Evolutionary conservation across 2,888 invertebrate genomes (phyloP), one percentile per base, ranked within the genome.

Genomic region (Myopa testacea): DNA sequence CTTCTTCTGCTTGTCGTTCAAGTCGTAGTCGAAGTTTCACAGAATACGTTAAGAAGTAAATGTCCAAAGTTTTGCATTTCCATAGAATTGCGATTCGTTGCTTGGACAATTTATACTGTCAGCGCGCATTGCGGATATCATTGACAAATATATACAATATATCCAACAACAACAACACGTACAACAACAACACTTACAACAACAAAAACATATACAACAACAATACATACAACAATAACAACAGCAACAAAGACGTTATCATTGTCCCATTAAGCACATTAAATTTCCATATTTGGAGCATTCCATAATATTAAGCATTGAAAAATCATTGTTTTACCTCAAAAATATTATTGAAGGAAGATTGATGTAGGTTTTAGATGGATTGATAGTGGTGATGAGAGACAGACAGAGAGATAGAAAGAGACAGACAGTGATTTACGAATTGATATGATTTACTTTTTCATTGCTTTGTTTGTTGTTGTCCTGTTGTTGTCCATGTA

Each of bases 41-140:
- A 3, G 38, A 65, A 65, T 4, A 65, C 37, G 38, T 63, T 63
- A 34, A 63, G 62, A 63, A 19, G 50, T 50, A 10, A 14, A 50
- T 26, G n/a, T 63, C 40, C 6, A 67, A 75, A 75, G 65, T 65
- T 75, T 60, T 68, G 69, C 75, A 75, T 75, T 75, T 75, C 58
- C 26, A 34, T 45, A 16, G 26, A 68, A 60, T 55, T 75, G 67
- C 65, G 65, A 52, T 75, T 65, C 50, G 63, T 73, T 73, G 40
- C 34, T 52, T 67, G 52, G 74, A 67, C 65, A 67, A 55, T 75
- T 75, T 63, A 37, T 65, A 52, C 65, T 19, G 52, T 50, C 19
- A n/a, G 68, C 60, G 81, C 81, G 81, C 81, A 82, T 80, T 82
- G 81, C 81, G 78, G 81, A 81, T 82, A 81, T 81, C 77, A 80